Conservation (phyloP, 2,113 vertebrate genomes). For the Leiothrix lutea region DNA sequence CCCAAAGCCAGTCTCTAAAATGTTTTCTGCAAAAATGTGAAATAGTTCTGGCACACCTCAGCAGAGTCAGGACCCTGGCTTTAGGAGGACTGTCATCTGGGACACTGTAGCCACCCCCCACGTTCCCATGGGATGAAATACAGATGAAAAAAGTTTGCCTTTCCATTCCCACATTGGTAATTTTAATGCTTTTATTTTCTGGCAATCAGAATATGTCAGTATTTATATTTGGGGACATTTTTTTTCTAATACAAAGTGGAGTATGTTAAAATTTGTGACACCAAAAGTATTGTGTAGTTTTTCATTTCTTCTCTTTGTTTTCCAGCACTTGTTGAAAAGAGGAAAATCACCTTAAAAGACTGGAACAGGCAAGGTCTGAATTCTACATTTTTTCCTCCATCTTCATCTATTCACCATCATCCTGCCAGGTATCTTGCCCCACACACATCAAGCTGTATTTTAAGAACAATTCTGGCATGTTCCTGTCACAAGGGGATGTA, state of each 20-base stretch:
- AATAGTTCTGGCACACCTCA: not conserved
- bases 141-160: not conserved
- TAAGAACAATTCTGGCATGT: not conserved
- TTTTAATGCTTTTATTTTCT: not conserved
- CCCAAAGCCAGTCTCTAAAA: not conserved
- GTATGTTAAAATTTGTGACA: not conserved
- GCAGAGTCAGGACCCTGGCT: not conserved
- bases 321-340: not conserved
- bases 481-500: not conserved
- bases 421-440: not conserved
- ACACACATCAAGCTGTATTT: not conserved
- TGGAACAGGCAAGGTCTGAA: not conserved
- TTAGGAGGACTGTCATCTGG: not conserved
- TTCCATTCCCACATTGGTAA: not conserved
- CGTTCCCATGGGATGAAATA: not conserved
- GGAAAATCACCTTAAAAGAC: not conserved
- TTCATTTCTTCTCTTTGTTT: not conserved
- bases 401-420: not conserved
- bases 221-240: not conserved
- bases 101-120: not conserved
- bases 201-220: not conserved
- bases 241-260: not conserved
- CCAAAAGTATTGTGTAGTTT: not conserved
- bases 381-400: not conserved
- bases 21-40: not conserved